Conservation (phyloP, 1,140 invertebrate species). For the Cherax destructor region DNA sequence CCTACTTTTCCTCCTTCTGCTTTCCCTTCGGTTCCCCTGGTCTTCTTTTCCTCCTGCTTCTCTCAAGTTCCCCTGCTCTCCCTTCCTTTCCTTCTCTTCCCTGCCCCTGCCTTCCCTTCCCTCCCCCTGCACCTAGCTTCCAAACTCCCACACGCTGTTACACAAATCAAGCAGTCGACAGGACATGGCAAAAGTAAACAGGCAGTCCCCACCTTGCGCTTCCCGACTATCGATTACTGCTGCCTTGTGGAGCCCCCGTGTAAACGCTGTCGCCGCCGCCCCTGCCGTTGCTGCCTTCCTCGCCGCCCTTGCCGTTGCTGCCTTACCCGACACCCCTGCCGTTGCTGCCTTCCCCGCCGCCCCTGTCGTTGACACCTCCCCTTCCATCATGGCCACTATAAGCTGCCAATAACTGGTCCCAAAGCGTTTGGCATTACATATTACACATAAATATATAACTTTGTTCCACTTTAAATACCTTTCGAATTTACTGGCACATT, state of each 20-base stretch:
- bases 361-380: too few relatives aligned
- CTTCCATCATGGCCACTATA: too few relatives aligned
- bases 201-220: conserved; percentile 29
- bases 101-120: not conserved
- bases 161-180: conserved; percentile 56
- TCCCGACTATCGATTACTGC: conserved; percentile 47
- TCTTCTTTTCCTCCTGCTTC: not conserved
- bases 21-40: not conserved
- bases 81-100: not conserved
- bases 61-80: not conserved
- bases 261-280: not conserved
- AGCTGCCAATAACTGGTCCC: too few relatives aligned
- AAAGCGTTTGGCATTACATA: too few relatives aligned
- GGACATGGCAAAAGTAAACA: conserved; percentile 59
- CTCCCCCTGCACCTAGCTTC: not conserved
- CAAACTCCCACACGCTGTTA: conserved; percentile 32
- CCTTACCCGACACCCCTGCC: not conserved
- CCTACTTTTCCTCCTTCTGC: not conserved
- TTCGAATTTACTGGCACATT: too few relatives aligned
- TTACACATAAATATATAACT: too few relatives aligned
- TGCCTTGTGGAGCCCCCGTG: conserved; percentile 33
- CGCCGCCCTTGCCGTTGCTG: not conserved
- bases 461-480: too few relatives aligned
- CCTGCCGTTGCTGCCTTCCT: not conserved
- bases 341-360: not conserved